phyloP scores from a whole-genome alignment of 2,888 invertebrate species.

The Hirtodrosophila alboralis region DNA sequence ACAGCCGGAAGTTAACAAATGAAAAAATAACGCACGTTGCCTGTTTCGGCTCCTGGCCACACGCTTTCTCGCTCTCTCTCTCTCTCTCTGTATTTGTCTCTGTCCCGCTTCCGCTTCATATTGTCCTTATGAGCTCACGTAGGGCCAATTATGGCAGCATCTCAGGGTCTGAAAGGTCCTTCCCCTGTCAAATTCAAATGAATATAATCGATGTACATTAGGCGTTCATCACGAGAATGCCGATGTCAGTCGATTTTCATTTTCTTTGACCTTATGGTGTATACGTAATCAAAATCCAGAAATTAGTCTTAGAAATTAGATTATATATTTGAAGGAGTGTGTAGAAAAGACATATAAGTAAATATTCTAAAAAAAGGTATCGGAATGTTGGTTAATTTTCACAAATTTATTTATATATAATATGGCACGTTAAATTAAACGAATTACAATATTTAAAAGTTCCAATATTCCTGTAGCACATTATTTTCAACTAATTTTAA shows the following conservation, averaged over 20 bases:
- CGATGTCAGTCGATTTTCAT: conserved; percentile 20
- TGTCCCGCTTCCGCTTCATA: neutral
- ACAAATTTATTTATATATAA: too few species aligned
- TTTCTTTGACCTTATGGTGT: conserved; percentile 3
- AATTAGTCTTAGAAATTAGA: too few species aligned
- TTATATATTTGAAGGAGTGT: too few species aligned
- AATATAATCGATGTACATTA: conserved; percentile 33
- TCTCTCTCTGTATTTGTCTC: too few species aligned
- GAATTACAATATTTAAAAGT: too few species aligned
- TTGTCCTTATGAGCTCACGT: conserved; percentile 31
- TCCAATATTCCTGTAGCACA: too few species aligned
- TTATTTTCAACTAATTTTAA: too few species aligned
- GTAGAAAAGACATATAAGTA: too few species aligned
- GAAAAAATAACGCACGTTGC: conserved; percentile 50
- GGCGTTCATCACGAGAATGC: conserved; percentile 25
- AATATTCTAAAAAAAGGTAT: too few species aligned
- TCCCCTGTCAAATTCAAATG: conserved; percentile 31
- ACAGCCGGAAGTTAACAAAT: conserved; percentile 53
- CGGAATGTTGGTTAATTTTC: too few species aligned
- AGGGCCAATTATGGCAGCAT: conserved; percentile 44
- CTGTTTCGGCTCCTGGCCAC: conserved; percentile 13
- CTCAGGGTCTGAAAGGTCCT: neutral
- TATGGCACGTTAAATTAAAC: too few species aligned
- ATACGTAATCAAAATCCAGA: conserved; percentile 10
- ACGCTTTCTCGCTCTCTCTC: too few species aligned